Evolutionary conservation across 2,797 vertebrate genomes (phyloP), one percentile per base, ranked within the genome.

Genomic region (Myotis planiceps): DNA sequence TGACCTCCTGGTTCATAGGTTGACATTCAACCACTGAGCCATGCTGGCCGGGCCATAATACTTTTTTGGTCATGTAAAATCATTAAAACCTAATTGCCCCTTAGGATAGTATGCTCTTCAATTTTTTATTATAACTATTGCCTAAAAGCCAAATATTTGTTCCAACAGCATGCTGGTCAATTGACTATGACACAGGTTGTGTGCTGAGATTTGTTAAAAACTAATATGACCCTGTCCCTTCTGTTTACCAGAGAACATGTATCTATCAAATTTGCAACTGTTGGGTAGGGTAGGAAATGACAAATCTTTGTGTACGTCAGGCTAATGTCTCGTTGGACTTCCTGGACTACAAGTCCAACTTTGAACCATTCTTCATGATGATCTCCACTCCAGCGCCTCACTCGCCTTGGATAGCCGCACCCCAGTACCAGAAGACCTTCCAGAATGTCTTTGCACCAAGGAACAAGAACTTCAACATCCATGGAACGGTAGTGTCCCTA

Each of bases 351-450:
- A 99, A 99, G 97, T 99, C 99, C 51, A 99, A 99, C 98, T 99
- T 98, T 5, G 98, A 99, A 84, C 99, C 99, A 0, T 99, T 99
- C 98, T 99, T 99, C 98, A 99, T 99, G 99, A 99, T 99, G 99
- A 99, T 99, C 1, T 99, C 99, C 92, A 99, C 99, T 0, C 99
- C 99, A 21, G 99, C 99, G 1, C 99, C 99, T 0, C 99, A 99
- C 94, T 99, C 99, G 0, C 99, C 99, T 27, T 99, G 99, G 99
- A 99, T 99, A 0, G 98, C 99, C 0, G 99, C 99, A 7, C 99
- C 99, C 25, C 99, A 99, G 98, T 99, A 99, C 93, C 98, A 99
- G 37, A 98, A 98, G 96, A 97, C 97, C 84, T 99, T 99, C 97
- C 98, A 98, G 90, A 97, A 97, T 29, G 97, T 99, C 97, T 99